Evolutionary conservation across 2,888 invertebrate genomes (phyloP).

Genomic region (Meandrusa payeni): DNA sequence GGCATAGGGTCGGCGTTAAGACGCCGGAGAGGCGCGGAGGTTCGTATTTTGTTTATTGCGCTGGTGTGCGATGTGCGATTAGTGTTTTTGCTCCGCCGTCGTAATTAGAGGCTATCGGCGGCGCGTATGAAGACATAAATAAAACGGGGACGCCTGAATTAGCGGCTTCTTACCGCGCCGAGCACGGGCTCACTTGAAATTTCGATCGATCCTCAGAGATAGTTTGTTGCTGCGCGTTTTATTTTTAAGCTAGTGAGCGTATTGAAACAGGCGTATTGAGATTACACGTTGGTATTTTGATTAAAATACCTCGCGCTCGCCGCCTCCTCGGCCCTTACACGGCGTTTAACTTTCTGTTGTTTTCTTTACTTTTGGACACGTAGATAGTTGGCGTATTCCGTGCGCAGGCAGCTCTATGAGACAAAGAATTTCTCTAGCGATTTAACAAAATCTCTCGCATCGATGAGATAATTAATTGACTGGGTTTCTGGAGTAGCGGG

Average conservation of each 20-base stretch:
- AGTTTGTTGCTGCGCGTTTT: constrained; percentile 41
- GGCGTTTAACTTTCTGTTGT: constrained; percentile 7
- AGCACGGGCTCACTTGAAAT: constrained; percentile 52
- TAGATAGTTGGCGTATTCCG: too few species aligned
- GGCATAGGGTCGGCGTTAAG: constrained; percentile 23
- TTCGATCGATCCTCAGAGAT: constrained; percentile 58
- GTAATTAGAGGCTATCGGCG: constrained; percentile 79
- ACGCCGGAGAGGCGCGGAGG: neutral
- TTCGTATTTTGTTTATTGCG: constrained; percentile 25
- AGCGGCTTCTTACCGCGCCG: constrained; percentile 48
- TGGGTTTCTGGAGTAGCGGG: too few species aligned
- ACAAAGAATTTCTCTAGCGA: too few species aligned
- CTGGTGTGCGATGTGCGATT: constrained; percentile 66
- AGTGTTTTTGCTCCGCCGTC: constrained; percentile 72
- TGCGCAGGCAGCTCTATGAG: too few species aligned
- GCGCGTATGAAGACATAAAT: constrained; percentile 80
- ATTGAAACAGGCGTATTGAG: constrained; percentile 16
- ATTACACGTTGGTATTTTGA: constrained; percentile 20
- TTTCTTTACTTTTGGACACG: too few species aligned
- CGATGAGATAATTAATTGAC: too few species aligned
- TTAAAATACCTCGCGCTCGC: constrained; percentile 11
- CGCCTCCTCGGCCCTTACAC: neutral
- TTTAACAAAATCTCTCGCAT: too few species aligned
- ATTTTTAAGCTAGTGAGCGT: constrained; percentile 14
- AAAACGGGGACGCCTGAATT: constrained; percentile 68